A percentile compares a stretch with the other conserved stretches of the same genome.
Evolutionary conservation across 2,113 vertebrate genomes (phyloP).

Genomic region (Aleadryas rufinucha): DNA sequence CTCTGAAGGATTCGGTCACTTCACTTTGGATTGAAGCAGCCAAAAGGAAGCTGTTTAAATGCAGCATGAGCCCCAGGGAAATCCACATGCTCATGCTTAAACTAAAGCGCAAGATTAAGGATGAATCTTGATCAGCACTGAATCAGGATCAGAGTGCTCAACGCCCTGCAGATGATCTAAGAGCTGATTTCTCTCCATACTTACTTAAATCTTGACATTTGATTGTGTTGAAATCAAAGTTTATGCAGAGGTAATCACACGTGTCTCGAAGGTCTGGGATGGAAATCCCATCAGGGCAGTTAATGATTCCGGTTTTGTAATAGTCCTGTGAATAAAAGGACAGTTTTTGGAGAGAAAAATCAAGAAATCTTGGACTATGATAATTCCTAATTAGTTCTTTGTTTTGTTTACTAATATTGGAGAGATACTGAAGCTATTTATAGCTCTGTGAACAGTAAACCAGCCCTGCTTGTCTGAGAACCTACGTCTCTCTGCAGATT

Average conservation of each 20-base stretch:
- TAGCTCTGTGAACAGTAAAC: not conserved
- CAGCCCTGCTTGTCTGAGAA: not conserved
- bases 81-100: not conserved
- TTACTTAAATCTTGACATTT: conserved; percentile 83
- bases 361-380: not conserved
- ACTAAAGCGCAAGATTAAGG: not conserved
- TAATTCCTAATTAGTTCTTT: not conserved
- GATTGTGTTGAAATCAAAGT: conserved; percentile 83
- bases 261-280: conserved; percentile 81
- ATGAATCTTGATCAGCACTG: too few relatives aligned
- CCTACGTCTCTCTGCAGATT: not conserved
- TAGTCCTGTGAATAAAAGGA: conserved; percentile 72
- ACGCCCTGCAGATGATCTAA: not conserved
- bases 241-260: conserved; percentile 83
- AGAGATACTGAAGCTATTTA: not conserved
- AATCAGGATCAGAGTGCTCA: not conserved
- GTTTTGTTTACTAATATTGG: not conserved
- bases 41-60: not conserved
- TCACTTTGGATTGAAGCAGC: not conserved
- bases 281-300: conserved; percentile 81
- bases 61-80: not conserved
- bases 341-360: not conserved
- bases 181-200: conserved; percentile 7
- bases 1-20: not conserved
- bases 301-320: conserved; percentile 80